phyloP scores from a whole-genome alignment of 1,140 invertebrate species.

The Phthorimaea operculella region DNA sequence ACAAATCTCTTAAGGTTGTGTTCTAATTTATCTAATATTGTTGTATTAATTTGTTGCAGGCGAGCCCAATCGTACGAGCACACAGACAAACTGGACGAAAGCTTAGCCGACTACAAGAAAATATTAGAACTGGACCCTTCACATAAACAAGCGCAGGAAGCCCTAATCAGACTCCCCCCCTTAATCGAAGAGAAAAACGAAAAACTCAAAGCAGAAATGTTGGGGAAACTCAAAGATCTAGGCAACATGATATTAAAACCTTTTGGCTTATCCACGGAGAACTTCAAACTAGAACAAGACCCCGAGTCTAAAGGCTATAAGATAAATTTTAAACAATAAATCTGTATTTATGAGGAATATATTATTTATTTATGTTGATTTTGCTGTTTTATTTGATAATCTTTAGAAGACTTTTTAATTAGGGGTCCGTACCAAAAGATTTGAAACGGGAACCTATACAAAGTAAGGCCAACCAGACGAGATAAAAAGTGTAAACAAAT shows the following conservation, averaged over 20 bases:
- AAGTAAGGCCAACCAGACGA: too few relatives aligned
- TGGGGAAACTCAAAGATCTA: conserved; percentile 92
- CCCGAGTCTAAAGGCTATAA: conserved; percentile 88
- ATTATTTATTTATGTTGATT: too few relatives aligned
- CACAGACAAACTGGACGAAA: conserved; percentile 86
- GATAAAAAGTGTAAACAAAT: too few relatives aligned
- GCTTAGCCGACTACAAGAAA: conserved; percentile 86
- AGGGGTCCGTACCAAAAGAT: too few relatives aligned
- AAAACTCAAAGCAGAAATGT: conserved; percentile 93
- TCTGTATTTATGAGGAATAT: conserved; percentile 11
- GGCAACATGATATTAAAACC: conserved; percentile 92
- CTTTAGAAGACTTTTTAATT: too few relatives aligned
- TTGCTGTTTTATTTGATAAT: too few relatives aligned
- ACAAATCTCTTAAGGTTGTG: too few relatives aligned
- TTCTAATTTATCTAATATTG: too few relatives aligned
- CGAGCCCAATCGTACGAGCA: conserved; percentile 85
- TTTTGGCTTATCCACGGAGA: conserved; percentile 94
- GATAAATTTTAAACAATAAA: conserved; percentile 82
- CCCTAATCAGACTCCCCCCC: conserved; percentile 76
- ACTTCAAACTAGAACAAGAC: conserved; percentile 91
- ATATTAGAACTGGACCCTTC: conserved; percentile 81
- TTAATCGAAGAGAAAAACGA: conserved; percentile 88
- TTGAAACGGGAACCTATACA: too few relatives aligned
- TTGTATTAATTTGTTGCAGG: too few relatives aligned
- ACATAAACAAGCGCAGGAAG: conserved; percentile 73